Conservation (phyloP, 2,888 invertebrate genomes). For the Leistus spinibarbis region DNA sequence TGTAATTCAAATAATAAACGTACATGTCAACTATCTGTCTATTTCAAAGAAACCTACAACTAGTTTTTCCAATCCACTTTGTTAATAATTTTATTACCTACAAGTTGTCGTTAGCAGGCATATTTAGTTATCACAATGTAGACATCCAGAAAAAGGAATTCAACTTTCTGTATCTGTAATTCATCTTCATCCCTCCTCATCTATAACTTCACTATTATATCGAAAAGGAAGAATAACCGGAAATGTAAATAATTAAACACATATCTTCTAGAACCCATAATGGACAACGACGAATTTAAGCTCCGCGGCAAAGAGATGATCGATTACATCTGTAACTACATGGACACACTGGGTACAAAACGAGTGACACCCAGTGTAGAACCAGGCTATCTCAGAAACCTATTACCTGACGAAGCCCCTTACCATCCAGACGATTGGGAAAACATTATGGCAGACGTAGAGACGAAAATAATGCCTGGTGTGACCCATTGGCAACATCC, state of each 20-base stretch:
- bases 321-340: slow-evolving; percentile 91
- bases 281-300: slow-evolving; percentile 90
- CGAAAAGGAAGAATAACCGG: no score
- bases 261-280: slow-evolving; percentile 52
- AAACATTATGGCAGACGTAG: slow-evolving; percentile 86
- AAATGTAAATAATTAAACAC: background rate
- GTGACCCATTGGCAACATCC: slow-evolving; percentile 99
- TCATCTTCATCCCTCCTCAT: no score
- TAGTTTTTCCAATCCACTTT: background rate
- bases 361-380: slow-evolving; percentile 89
- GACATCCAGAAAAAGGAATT: no score
- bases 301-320: slow-evolving; percentile 91
- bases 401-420: slow-evolving; percentile 83
- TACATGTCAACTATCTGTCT: background rate
- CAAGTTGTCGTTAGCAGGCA: background rate
- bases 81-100: background rate
- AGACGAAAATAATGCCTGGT: slow-evolving; percentile 91
- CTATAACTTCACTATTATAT: no score
- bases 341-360: slow-evolving; percentile 78
- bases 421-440: slow-evolving; percentile 84
- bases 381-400: slow-evolving; percentile 84
- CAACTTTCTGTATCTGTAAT: no score
- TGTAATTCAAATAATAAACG: background rate
- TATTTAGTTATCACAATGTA: no score
- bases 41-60: background rate